Percentiles rank a stretch among this genome's conserved stretches.
phyloP scores from a whole-genome alignment of 2,113 vertebrate genomes.

The Misgurnus mizolepis region DNA sequence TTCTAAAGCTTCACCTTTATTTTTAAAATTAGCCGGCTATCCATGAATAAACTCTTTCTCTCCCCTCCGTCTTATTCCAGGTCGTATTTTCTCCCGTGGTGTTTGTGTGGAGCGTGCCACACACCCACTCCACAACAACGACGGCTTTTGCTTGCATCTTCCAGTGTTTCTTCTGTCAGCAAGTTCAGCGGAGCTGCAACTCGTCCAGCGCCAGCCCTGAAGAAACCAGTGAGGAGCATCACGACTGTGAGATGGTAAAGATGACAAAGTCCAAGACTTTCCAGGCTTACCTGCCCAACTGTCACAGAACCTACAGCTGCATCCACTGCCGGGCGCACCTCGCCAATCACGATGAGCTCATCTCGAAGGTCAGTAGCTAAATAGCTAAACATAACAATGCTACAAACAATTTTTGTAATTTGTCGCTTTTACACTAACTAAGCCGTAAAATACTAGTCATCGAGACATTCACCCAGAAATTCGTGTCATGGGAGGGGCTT shows the following conservation, averaged over 20 bases:
- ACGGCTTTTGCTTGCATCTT: constrained; percentile 95
- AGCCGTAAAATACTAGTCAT: too few relatives aligned
- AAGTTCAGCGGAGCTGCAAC: constrained; percentile 88
- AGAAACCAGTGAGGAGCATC: constrained; percentile 79
- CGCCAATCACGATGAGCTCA: constrained; percentile 97
- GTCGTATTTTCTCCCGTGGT: constrained; percentile 84
- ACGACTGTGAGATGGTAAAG: constrained; percentile 93
- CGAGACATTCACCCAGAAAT: too few relatives aligned
- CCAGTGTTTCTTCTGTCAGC: constrained; percentile 96
- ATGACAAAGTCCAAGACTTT: constrained; percentile 99
- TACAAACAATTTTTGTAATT: too few relatives aligned
- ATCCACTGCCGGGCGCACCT: constrained; percentile 98
- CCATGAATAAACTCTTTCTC: background rate
- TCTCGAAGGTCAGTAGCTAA: constrained; percentile 75
- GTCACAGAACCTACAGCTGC: constrained; percentile 98
- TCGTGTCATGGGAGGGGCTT: too few relatives aligned
- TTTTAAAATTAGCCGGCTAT: too few relatives aligned
- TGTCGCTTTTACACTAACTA: too few relatives aligned
- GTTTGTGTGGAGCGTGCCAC: constrained; percentile 90
- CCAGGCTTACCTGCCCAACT: constrained; percentile 95
- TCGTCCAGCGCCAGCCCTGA: constrained; percentile 85
- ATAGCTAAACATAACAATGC: background rate
- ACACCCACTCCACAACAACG: constrained; percentile 89
- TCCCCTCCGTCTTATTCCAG: constrained; percentile 62
- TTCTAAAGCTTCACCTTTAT: background rate